Evolutionary conservation across 2,888 invertebrate species (phyloP).

Genomic region (Pinctada fucata): DNA sequence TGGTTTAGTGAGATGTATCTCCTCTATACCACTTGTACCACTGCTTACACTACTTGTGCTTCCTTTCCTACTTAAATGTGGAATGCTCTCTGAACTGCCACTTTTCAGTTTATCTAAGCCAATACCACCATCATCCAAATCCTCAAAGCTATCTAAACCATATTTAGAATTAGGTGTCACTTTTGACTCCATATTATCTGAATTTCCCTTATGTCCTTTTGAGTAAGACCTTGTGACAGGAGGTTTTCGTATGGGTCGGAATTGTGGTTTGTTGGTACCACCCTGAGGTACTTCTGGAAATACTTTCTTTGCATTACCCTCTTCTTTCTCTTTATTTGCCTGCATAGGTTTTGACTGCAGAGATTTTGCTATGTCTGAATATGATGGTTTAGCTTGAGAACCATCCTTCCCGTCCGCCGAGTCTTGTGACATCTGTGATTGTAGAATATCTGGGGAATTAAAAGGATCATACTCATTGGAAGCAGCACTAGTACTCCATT

Average conservation of each 20-base stretch:
- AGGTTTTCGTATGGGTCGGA: constrained; percentile 15
- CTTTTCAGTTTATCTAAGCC: constrained; percentile 49
- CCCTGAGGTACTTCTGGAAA: constrained; percentile 11
- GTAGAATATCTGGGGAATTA: constrained; percentile 53
- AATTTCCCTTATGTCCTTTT: constrained; percentile 32
- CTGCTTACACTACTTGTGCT: constrained; percentile 66
- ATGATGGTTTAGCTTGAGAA: constrained; percentile 58
- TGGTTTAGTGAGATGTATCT: constrained; percentile 54
- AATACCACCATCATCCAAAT: constrained; percentile 46
- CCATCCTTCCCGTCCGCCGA: constrained; percentile 39
- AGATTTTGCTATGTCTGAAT: constrained; percentile 71
- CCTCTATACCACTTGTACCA: constrained; percentile 66
- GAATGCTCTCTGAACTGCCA: constrained; percentile 53
- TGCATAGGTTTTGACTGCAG: constrained; percentile 52
- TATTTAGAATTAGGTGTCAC: constrained; percentile 69
- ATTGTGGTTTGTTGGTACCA: constrained; percentile 27
- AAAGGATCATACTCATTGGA: constrained; percentile 60
- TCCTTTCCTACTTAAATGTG: constrained; percentile 56
- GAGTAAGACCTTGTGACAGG: constrained; percentile 30
- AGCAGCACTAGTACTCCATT: constrained; percentile 43
- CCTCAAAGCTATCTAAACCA: constrained; percentile 72
- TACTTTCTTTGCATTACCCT: constrained; percentile 34
- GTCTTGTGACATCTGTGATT: constrained; percentile 42
- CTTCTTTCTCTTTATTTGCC: constrained; percentile 36
- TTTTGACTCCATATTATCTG: constrained; percentile 54